Conservation (phyloP, 2,113 vertebrate species). For the Ptilorrhoa leucosticta region DNA sequence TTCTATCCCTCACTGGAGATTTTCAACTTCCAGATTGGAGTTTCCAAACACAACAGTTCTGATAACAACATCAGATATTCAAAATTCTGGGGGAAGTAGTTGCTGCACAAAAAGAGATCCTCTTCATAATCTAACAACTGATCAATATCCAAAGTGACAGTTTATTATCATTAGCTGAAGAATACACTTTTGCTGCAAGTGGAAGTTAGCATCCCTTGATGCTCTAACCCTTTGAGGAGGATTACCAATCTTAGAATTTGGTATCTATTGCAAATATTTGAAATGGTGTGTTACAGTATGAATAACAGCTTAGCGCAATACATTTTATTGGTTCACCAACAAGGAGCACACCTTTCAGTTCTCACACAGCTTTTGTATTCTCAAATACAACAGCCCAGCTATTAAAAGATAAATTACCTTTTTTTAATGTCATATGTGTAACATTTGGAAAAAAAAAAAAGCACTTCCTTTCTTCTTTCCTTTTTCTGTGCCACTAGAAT, state of each 20-base stretch:
- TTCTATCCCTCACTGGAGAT: neutral
- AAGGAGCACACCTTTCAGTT: neutral
- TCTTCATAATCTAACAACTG: neutral
- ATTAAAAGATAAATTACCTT: neutral
- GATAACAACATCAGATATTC: neutral
- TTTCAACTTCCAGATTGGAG: accelerated
- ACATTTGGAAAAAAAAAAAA: neutral
- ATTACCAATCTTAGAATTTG: neutral
- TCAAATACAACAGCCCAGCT: neutral
- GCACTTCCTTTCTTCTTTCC: neutral
- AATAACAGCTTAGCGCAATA: neutral
- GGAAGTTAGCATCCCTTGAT: neutral
- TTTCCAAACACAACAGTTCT: neutral
- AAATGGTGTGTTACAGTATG: neutral
- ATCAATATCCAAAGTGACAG: neutral
- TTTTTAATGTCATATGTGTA: neutral
- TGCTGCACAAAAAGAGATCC: neutral
- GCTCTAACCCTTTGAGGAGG: neutral
- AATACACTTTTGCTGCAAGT: neutral
- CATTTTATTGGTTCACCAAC: neutral
- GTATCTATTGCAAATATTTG: neutral
- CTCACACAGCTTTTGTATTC: neutral
- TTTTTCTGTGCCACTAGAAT: neutral
- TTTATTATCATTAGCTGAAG: neutral
- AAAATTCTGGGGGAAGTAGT: neutral